These are phyloP conservation scores for Gymnothorax reevesii DNA, from an alignment of 2,797 vertebrate genomes.

Conservation along the genomic window DNA sequence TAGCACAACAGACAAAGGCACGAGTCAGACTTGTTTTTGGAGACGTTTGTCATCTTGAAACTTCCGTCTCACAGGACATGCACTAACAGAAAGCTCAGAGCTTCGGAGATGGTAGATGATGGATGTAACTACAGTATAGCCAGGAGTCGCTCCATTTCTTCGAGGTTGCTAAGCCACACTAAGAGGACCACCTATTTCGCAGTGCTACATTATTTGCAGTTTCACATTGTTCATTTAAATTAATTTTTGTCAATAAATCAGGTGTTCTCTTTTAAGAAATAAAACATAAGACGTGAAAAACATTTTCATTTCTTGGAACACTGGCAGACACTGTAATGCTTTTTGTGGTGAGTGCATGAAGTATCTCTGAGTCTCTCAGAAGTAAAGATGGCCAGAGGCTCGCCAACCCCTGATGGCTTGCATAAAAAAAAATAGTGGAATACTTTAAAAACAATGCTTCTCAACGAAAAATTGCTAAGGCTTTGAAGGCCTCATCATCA, in stretches of 20 bases:
- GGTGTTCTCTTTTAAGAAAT: background rate
- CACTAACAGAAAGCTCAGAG: constrained; percentile 50
- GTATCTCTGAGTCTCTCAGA: background rate
- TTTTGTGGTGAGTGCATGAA: too few relatives aligned
- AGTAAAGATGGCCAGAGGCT: too few relatives aligned
- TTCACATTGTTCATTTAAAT: background rate
- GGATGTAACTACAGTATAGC: constrained; percentile 42
- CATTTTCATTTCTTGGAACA: too few relatives aligned
- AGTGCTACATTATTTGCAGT: constrained; percentile 42
- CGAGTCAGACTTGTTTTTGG: constrained; percentile 44
- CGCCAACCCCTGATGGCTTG: too few relatives aligned
- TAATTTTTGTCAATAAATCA: background rate
- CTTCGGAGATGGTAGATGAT: constrained; percentile 10
- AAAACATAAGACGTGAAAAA: background rate
- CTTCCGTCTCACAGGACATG: constrained; percentile 53
- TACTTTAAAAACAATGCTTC: too few relatives aligned
- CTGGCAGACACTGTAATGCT: too few relatives aligned
- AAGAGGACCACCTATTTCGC: constrained; percentile 49
- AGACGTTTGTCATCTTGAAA: constrained; percentile 48
- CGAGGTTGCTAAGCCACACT: constrained; percentile 55
- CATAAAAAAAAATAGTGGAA: too few relatives aligned
- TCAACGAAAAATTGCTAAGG: too few relatives aligned
- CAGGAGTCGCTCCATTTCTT: constrained; percentile 36
- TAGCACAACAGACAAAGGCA: background rate
- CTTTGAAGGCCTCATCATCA: too few relatives aligned